These are phyloP conservation scores for Tetragnatha montana DNA, from an alignment of 2,888 invertebrate genomes.

Conservation along the genomic window DNA sequence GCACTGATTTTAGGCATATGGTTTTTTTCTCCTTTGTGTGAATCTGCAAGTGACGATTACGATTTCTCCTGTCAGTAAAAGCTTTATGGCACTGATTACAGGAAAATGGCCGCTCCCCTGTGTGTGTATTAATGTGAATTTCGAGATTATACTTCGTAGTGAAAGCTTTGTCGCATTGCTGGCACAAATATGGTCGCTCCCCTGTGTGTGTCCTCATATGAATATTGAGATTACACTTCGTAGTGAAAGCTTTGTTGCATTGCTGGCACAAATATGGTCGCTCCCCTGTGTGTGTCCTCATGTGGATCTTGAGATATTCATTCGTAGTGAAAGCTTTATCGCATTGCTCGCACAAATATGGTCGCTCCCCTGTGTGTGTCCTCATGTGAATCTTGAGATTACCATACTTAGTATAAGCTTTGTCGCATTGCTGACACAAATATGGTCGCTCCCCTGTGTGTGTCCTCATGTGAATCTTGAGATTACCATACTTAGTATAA, in stretches of 20 bases:
- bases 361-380: constrained; percentile 26
- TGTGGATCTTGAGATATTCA: not conserved
- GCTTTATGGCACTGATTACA: constrained; percentile 9
- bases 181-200: constrained; percentile 23
- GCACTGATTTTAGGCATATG: no score
- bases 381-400: constrained; percentile 28
- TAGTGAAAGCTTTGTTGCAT: constrained; percentile 23
- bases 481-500: constrained; percentile 13
- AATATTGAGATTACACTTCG: constrained; percentile 23
- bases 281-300: not conserved
- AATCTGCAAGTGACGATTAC: no score
- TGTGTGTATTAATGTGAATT: constrained; percentile 9
- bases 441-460: no score
- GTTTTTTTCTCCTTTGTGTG: no score
- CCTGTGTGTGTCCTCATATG: constrained; percentile 26
- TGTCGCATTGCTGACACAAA: no score
- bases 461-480: no score
- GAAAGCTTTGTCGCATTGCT: not conserved
- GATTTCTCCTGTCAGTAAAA: no score
- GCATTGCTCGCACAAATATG: constrained; percentile 12
- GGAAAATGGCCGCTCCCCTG: not conserved
- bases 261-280: not conserved
- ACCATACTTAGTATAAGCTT: no score
- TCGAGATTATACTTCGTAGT: not conserved
- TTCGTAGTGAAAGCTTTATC: not conserved